Percentiles rank a stretch among this genome's conserved stretches.
Evolutionary conservation across 2,888 invertebrate genomes (phyloP).

Genomic region (Chrysolina haemoptera): DNA sequence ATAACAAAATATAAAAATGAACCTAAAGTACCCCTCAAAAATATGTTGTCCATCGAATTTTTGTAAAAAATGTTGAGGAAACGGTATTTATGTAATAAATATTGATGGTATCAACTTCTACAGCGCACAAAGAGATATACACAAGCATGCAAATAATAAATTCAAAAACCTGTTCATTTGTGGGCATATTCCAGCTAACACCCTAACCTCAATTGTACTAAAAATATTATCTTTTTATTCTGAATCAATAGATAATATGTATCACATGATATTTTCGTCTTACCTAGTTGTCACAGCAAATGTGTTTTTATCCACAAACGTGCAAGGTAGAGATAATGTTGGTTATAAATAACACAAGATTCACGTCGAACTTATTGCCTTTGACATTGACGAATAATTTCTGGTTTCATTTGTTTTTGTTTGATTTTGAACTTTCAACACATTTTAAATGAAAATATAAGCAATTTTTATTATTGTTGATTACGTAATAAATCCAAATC

Average conservation of each 20-base stretch:
- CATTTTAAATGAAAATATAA: not conserved
- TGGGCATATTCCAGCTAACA: constrained; percentile 51
- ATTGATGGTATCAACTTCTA: not conserved
- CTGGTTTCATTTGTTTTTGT: constrained; percentile 33
- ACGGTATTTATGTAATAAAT: no score
- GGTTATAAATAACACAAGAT: constrained; percentile 24
- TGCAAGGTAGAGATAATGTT: constrained; percentile 7
- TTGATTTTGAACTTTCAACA: constrained; percentile 5
- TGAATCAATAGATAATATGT: not conserved
- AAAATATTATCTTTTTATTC: not conserved
- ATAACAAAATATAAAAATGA: no score
- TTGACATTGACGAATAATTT: constrained; percentile 30
- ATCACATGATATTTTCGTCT: not conserved
- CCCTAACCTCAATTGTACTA: constrained; percentile 20
- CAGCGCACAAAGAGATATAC: constrained; percentile 16
- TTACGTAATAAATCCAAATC: constrained; percentile 7
- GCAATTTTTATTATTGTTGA: not conserved
- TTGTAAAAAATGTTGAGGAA: no score
- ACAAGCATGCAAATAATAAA: not conserved
- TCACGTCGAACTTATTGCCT: constrained; percentile 18
- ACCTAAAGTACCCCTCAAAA: no score
- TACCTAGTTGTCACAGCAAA: constrained; percentile 5
- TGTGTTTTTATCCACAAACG: not conserved
- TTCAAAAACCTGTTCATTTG: constrained; percentile 59
- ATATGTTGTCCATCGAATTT: no score